Evolutionary conservation across 2,797 vertebrate species (phyloP), one percentile per base, ranked within the genome.

Genomic region (Rhyacichthys aspro): DNA sequence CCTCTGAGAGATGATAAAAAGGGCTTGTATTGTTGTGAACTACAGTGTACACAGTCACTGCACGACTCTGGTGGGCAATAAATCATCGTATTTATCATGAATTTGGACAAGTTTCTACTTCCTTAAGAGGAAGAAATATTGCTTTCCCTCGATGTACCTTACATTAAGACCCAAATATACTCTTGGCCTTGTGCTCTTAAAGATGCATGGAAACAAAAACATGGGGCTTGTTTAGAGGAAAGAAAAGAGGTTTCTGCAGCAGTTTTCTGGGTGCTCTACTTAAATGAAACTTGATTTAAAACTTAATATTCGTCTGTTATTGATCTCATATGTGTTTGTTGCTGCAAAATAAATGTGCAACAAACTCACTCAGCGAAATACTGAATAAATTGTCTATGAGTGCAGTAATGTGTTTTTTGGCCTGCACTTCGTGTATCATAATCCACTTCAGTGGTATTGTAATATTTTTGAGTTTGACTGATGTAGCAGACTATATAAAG

Each of bases 271-370:
- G 53, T 66, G 68, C 46, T 73, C 7, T 34, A 56, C 44, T 61
- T 62, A 33, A 9, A 59, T 14, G 18, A 70, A 76, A 72, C 23
- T 54, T 53, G 19, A 63, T 76, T 67, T 50, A 59, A 59, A 75
- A 76, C 43, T 2, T 36, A 15, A 50, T 55, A 70, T 58, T 50
- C 68, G 38, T 60, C 56, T 15, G n/a, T 41, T 56, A 42, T 74
- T 59, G 45, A 56, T 61, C 23, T 68, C 23, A 8, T 42, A 9
- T 50, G n/a, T 72, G 14, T 55, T 63, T 56, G 1, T 36, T 32
- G 36, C 14, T 16, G 50, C 16, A 49, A n/a, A 53, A n/a, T n/a
- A n/a, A 58, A 67, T 45, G n/a, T 59, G 54, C 16, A 32, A 11
- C 48, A 53, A 56, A 69, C 45, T 28, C 56, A 62, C 41, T 66